Evolutionary conservation across 30 jellyfish, hydroid and myxozoan species (phyloP), one percentile per base, ranked within the genome.

Genomic region (Mastigias papua): DNA sequence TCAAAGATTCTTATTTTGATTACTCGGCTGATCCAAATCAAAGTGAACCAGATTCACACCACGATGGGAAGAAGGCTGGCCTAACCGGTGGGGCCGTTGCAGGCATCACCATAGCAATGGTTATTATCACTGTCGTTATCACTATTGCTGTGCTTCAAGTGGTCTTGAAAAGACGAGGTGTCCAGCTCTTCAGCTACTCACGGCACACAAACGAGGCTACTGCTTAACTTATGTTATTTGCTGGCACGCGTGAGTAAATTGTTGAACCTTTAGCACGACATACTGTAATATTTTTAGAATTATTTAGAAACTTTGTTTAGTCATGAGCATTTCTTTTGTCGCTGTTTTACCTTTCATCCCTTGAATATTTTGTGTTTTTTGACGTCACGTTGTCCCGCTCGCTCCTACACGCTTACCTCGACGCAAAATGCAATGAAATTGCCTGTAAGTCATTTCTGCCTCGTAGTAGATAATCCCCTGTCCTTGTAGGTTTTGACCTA

Each of bases 151-250:
- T 46, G 7, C 27, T 83, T 67, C 81, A 83, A 46, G 31, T 83
- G 48, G 54, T 83, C 22, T 82, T 83, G 86, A 83, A 69, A 28
- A 22, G 92, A 42, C 69, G 92, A 20, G 92, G 92, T 3, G 69
- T 83, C 20, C 78, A 42, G 25, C 67, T 83, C 61, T 69, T 83
- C 50, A 27, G 32, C 62, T 83, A 69, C 63, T n/a, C 82, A 11
- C 61, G 92, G 34, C 82, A 51, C 48, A 48, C 60, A 29, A 57
- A 70, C 27, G 91, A 82, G 23, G 69, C 80, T 29, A 42, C 83
- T 2, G 82, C 77, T 21, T 69, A 31, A 48, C 1, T 48, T 42
- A 4, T 28, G 72, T 60, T 19, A 60, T 27, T 65, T n/a, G n/a
- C n/a, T n/a, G n/a, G n/a, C n/a, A n/a, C n/a, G n/a, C n/a, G n/a